These are phyloP conservation scores for Drosophila simulans DNA, from an alignment of 1,140 invertebrate genomes.

Conservation along the genomic window DNA sequence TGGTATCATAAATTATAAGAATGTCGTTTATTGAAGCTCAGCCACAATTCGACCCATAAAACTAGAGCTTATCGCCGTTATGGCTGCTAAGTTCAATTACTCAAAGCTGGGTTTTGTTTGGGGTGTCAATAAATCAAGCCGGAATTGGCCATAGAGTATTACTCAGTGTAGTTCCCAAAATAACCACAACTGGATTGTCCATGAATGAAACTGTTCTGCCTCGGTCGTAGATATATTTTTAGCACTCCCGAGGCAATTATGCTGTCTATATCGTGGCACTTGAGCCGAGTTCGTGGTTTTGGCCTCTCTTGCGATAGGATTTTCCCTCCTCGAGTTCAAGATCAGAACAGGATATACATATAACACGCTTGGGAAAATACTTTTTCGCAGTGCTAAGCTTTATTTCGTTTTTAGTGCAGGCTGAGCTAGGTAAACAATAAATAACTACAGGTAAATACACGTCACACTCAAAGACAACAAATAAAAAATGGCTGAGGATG, in stretches of 20 bases:
- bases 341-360: constrained; percentile 51
- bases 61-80: constrained; percentile 39
- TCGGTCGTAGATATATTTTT: constrained; percentile 36
- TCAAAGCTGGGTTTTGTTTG: constrained; percentile 51
- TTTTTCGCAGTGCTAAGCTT: constrained; percentile 37
- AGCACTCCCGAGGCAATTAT: constrained; percentile 58
- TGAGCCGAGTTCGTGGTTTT: constrained; percentile 37
- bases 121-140: constrained; percentile 69
- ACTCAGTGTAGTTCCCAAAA: constrained; percentile 23
- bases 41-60: constrained; percentile 52
- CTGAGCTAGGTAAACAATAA: constrained; percentile 61
- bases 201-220: constrained; percentile 62
- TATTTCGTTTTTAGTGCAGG: constrained; percentile 47
- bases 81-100: constrained; percentile 66
- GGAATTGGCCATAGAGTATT: constrained; percentile 55
- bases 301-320: constrained; percentile 39
- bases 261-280: constrained; percentile 63
- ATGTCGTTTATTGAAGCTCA: constrained; percentile 47
- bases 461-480: constrained; percentile 55
- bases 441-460: constrained; percentile 68
- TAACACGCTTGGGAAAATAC: constrained; percentile 15
- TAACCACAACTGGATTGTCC: constrained; percentile 1
- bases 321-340: constrained; percentile 38
- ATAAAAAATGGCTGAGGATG: constrained; percentile 42
- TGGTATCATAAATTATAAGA: constrained; percentile 66